A percentile compares a stretch with the other conserved stretches of the same genome.
phyloP scores from a whole-genome alignment of 2,888 invertebrate species.

The Sericinus montela region DNA sequence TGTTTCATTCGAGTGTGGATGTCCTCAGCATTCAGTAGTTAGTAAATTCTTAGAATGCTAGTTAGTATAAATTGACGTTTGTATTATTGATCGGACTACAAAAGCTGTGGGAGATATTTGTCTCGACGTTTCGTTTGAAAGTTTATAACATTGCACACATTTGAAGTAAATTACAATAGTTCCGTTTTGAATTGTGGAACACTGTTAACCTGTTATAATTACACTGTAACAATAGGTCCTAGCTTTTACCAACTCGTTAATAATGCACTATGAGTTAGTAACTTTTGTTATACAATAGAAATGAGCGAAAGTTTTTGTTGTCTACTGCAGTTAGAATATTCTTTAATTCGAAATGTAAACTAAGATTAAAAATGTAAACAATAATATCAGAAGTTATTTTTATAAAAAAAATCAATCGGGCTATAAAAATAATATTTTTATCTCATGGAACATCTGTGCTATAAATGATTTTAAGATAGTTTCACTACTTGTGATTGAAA shows the following conservation, averaged over 20 bases:
- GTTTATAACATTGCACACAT: background rate
- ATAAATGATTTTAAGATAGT: too few species aligned
- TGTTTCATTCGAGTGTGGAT: constrained; percentile 66
- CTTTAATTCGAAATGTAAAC: too few species aligned
- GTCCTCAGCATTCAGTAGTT: constrained; percentile 72
- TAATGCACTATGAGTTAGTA: constrained; percentile 58
- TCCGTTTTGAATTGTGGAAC: constrained; percentile 1
- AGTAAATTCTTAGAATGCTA: constrained; percentile 79
- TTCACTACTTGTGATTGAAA: too few species aligned
- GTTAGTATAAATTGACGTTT: constrained; percentile 72
- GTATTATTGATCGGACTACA: constrained; percentile 43
- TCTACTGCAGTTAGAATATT: background rate
- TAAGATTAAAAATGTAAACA: too few species aligned
- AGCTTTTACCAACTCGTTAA: constrained; percentile 49
- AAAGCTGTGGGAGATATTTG: constrained; percentile 29
- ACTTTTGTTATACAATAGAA: background rate
- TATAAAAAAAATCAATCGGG: too few species aligned
- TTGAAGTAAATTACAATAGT: constrained; percentile 8
- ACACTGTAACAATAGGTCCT: constrained; percentile 20
- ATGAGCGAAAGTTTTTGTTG: background rate
- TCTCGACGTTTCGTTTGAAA: constrained; percentile 13
- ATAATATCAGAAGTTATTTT: too few species aligned
- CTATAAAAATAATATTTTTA: too few species aligned
- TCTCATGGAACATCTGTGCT: too few species aligned
- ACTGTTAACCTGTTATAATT: constrained; percentile 5